Conservation (phyloP, 30 jellyfish, hydroid and myxozoan genomes). For the Kudoa iwatai region DNA sequence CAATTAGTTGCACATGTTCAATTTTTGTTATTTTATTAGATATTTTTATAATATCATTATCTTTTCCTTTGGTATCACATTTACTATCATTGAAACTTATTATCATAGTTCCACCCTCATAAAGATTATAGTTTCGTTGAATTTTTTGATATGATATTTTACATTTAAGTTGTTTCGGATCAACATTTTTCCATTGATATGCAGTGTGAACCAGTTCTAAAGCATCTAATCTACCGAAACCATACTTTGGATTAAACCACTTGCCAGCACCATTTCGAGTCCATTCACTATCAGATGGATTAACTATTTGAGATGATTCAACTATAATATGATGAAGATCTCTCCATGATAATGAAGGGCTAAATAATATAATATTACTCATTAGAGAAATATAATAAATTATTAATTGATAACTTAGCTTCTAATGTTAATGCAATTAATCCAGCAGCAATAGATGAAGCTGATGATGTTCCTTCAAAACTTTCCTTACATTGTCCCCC, state of each 20-base stretch:
- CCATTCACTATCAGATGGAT: conserved; percentile 95
- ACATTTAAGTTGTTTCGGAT: conserved; percentile 32
- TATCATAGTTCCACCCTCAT: too few species aligned
- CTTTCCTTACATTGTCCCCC: conserved; percentile 60
- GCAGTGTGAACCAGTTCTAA: conserved; percentile 37
- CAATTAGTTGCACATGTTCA: conserved; percentile 69
- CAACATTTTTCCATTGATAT: conserved; percentile 27
- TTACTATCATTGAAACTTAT: conserved; percentile 22
- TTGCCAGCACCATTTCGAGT: conserved; percentile 94
- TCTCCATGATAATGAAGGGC: conserved; percentile 66
- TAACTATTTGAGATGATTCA: conserved; percentile 68
- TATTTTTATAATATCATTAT: conserved; percentile 1
- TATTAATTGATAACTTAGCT: conserved; percentile 45
- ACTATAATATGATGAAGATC: conserved; percentile 78
- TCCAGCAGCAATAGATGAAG: conserved; percentile 97
- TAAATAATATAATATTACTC: too few species aligned
- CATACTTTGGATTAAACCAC: conserved; percentile 88
- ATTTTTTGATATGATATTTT: too few species aligned
- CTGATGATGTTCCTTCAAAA: conserved; percentile 94
- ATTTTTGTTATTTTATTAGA: conserved; percentile 11
- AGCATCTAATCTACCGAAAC: conserved; percentile 89
- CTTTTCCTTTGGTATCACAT: conserved; percentile 33
- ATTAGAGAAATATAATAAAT: too few species aligned
- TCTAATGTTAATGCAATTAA: conserved; percentile 66
- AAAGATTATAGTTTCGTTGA: too few species aligned